These are phyloP conservation scores for Phenganax subtilis DNA, from an alignment of 92 coral and sea anemone genomes.

Conservation along the genomic window DNA sequence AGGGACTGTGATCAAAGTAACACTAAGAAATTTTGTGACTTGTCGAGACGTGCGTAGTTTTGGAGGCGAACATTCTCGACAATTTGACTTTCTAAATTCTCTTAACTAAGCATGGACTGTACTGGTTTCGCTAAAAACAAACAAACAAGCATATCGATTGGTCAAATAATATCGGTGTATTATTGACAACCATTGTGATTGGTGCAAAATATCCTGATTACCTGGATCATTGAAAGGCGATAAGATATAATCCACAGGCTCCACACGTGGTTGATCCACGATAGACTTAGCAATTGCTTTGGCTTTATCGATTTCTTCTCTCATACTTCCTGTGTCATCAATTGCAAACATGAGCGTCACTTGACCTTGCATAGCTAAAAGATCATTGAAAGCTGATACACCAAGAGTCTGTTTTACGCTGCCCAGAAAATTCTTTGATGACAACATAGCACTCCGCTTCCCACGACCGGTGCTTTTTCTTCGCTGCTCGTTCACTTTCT, in stretches of 20 bases:
- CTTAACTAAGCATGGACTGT: too few relatives aligned
- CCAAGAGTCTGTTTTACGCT: slow-evolving; percentile 47
- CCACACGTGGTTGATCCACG: slow-evolving; percentile 47
- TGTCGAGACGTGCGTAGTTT: too few relatives aligned
- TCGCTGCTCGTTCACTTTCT: slow-evolving; percentile 9
- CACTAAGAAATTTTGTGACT: too few relatives aligned
- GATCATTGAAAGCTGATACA: slow-evolving; percentile 45
- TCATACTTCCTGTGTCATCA: slow-evolving; percentile 65
- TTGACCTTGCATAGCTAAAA: slow-evolving; percentile 65
- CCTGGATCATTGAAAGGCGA: slow-evolving; percentile 78
- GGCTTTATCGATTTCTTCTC: slow-evolving; percentile 50
- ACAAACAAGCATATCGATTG: too few relatives aligned
- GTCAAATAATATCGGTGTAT: neutral
- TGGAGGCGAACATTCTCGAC: too few relatives aligned
- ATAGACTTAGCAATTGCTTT: slow-evolving; percentile 56
- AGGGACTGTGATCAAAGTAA: too few relatives aligned
- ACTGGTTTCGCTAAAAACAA: too few relatives aligned
- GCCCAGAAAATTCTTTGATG: slow-evolving; percentile 46
- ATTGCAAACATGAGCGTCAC: slow-evolving; percentile 66
- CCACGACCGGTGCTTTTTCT: slow-evolving; percentile 35
- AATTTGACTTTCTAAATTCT: too few relatives aligned
- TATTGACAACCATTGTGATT: neutral
- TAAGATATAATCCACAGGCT: slow-evolving; percentile 55
- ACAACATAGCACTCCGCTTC: slow-evolving; percentile 24
- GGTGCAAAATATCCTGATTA: slow-evolving; percentile 20